Percentiles rank a stretch among this genome's conserved stretches.
Evolutionary conservation across 2,113 vertebrate genomes (phyloP).

Genomic region (Marcusenius ussheri): DNA sequence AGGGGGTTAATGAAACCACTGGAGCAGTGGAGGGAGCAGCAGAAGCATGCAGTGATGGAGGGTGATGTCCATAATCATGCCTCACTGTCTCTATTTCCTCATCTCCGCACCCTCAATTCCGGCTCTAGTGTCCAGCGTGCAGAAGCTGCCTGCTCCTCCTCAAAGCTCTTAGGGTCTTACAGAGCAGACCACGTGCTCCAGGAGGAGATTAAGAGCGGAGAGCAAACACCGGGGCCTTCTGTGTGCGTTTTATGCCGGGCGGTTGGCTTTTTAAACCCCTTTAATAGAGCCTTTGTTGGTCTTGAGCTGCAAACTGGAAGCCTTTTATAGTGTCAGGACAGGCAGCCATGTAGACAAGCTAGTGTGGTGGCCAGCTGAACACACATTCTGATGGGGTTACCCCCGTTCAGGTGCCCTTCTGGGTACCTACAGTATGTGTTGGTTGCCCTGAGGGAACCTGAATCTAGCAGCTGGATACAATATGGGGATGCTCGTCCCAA

Average conservation of each 20-base stretch:
- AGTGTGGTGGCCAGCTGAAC: not conserved
- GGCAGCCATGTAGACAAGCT: not conserved
- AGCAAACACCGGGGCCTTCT: not conserved
- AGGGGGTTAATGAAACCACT: not conserved
- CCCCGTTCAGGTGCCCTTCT: not conserved
- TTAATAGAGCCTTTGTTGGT: not conserved
- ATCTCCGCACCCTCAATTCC: not conserved
- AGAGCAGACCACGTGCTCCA: not conserved
- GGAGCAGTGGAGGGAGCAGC: not conserved
- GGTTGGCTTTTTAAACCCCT: not conserved
- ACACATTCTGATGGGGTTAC: not conserved
- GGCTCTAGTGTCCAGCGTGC: not conserved
- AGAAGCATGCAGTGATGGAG: not conserved
- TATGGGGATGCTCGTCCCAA: not conserved
- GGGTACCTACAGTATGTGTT: not conserved
- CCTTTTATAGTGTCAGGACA: not conserved
- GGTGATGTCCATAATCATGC: not conserved
- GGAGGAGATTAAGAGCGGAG: not conserved
- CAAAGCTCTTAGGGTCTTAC: too few species aligned
- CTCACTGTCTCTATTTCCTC: not conserved
- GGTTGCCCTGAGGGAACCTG: too few species aligned
- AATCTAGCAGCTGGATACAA: not conserved
- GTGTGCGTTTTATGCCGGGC: not conserved
- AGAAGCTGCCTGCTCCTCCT: not conserved
- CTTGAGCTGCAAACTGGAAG: not conserved